Evolutionary conservation across 2,113 vertebrate species (phyloP).

Genomic region (Coregonus clupeaformis): DNA sequence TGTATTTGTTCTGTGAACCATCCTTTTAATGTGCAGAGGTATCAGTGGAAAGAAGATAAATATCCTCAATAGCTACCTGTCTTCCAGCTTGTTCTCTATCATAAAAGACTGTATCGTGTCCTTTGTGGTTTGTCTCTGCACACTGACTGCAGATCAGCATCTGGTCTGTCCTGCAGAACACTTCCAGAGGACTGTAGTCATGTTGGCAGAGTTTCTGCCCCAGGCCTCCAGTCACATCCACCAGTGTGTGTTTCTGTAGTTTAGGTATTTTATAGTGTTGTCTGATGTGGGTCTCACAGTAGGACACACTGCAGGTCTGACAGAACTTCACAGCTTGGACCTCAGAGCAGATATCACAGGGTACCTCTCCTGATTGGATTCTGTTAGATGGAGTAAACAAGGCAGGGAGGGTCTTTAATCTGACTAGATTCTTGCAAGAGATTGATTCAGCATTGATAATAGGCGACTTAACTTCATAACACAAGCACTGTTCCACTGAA

Average conservation of each 20-base stretch:
- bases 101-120: neutral
- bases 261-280: fast-evolving
- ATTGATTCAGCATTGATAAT: no score
- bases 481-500: no score
- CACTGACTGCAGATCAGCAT: slow-evolving; percentile 31
- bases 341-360: slow-evolving; percentile 19
- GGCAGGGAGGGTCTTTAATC: no score
- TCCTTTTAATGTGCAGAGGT: no score
- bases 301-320: neutral
- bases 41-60: no score
- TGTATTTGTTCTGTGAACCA: no score
- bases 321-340: neutral
- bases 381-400: no score
- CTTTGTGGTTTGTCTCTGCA: neutral
- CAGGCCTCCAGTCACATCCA: neutral
- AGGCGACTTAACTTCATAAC: no score
- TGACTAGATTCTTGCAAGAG: no score
- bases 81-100: neutral
- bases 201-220: slow-evolving; percentile 2
- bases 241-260: neutral
- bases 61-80: neutral
- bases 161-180: no score
- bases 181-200: no score
- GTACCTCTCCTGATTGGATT: neutral
- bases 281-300: neutral